Evolutionary conservation across 1,140 invertebrate species (phyloP).

Genomic region (Papilio xuthus): DNA sequence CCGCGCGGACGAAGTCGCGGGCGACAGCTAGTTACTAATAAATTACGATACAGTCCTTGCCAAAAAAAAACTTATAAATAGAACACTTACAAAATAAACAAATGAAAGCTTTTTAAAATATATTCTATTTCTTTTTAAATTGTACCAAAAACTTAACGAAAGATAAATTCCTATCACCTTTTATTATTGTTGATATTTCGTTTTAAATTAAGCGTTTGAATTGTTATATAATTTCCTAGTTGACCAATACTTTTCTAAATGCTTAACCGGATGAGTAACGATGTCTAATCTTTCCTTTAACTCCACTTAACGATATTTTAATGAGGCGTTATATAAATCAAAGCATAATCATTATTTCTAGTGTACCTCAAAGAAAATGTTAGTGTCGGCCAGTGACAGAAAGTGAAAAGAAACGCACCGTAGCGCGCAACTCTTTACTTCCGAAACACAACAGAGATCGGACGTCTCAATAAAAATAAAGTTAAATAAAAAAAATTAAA

Average conservation of each 20-base stretch:
- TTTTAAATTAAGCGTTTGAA: not conserved
- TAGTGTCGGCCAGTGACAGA: slow-evolving; percentile 45
- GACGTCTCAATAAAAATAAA: slow-evolving; percentile 57
- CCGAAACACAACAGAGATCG: slow-evolving; percentile 65
- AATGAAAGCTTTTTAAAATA: no score
- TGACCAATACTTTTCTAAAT: not conserved
- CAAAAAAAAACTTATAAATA: no score
- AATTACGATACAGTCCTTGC: no score
- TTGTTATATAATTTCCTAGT: not conserved
- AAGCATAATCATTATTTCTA: slow-evolving; percentile 34
- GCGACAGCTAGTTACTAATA: no score
- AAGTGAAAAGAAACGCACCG: slow-evolving; percentile 70
- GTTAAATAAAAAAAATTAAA: slow-evolving; percentile 49
- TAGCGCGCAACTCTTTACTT: slow-evolving; percentile 59
- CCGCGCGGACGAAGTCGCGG: no score
- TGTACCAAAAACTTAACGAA: no score
- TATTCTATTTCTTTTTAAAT: no score
- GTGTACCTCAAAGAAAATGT: slow-evolving; percentile 33
- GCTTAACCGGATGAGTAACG: slow-evolving; percentile 16
- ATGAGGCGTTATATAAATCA: slow-evolving; percentile 26
- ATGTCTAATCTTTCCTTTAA: slow-evolving; percentile 28
- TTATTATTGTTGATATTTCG: not conserved
- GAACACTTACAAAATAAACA: no score
- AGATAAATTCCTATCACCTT: no score
- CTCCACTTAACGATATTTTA: slow-evolving; percentile 24